phyloP scores from a whole-genome alignment of 2,888 invertebrate genomes.

The Catocala sponsa region DNA sequence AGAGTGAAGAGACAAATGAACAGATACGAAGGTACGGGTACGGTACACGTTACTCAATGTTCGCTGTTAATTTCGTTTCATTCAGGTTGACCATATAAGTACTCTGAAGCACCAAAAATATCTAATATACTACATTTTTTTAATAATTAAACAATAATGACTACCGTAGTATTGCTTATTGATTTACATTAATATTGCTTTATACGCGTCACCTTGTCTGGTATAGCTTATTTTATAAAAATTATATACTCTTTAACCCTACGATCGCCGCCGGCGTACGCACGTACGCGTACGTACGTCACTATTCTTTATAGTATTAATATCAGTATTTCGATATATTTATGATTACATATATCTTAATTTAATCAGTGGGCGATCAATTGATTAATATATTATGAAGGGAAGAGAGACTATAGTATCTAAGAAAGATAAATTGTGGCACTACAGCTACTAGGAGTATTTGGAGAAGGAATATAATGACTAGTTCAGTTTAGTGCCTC shows the following conservation, averaged over 20 bases:
- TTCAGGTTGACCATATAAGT: slow-evolving; percentile 66
- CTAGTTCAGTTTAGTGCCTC: slow-evolving; percentile 69
- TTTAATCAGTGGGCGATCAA: slow-evolving; percentile 49
- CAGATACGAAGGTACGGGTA: slow-evolving; percentile 11
- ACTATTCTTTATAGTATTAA: slow-evolving; percentile 34
- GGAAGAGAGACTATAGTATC: slow-evolving; percentile 58
- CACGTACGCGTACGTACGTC: slow-evolving; percentile 28
- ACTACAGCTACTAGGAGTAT: slow-evolving; percentile 76
- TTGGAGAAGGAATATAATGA: slow-evolving; percentile 66
- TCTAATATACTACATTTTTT: slow-evolving; percentile 73
- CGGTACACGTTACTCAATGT: slow-evolving; percentile 46
- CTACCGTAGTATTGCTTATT: slow-evolving; percentile 84
- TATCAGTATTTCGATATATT: slow-evolving; percentile 47
- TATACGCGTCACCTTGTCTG: slow-evolving; percentile 77
- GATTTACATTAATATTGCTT: slow-evolving; percentile 84
- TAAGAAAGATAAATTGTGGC: slow-evolving; percentile 73
- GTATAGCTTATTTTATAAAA: slow-evolving; percentile 64
- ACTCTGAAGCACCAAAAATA: slow-evolving; percentile 82
- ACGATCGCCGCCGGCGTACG: slow-evolving; percentile 44
- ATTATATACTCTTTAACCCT: slow-evolving; percentile 56
- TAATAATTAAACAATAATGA: slow-evolving; percentile 71
- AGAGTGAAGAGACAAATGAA: slow-evolving; percentile 24
- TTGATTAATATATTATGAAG: slow-evolving; percentile 45
- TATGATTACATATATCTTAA: slow-evolving; percentile 46
- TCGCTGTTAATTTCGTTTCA: slow-evolving; percentile 81